Percentiles rank a stretch among this genome's conserved stretches.
phyloP scores from a whole-genome alignment of 2,888 invertebrate species.

The Nymphalis c-album region DNA sequence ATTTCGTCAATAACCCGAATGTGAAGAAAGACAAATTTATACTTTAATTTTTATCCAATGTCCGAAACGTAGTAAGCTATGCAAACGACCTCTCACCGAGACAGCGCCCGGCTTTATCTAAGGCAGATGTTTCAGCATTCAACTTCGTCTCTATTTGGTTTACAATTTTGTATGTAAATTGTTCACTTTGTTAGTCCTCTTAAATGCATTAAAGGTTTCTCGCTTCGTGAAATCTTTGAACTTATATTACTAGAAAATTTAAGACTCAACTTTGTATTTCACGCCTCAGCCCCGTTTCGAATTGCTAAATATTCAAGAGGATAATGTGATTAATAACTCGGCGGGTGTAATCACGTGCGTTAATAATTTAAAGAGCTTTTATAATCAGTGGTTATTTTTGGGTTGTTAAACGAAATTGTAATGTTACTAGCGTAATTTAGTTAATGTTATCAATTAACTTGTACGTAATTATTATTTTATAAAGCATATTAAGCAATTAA shows the following conservation, averaged over 20 bases:
- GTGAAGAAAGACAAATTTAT: conserved; percentile 1
- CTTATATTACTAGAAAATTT: conserved; percentile 34
- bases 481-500: too few relatives aligned
- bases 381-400: too few relatives aligned
- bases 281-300: conserved; percentile 33
- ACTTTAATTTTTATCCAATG: conserved; percentile 12
- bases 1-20: background rate
- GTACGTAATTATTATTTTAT: too few relatives aligned
- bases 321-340: conserved; percentile 10
- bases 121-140: conserved; percentile 29
- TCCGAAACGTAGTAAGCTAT: conserved; percentile 24
- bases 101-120: conserved; percentile 13
- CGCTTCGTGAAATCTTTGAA: conserved; percentile 32
- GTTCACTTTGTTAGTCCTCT: conserved; percentile 24
- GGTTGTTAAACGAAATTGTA: too few relatives aligned
- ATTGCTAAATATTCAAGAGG: conserved; percentile 16
- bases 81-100: conserved; percentile 26
- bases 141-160: conserved; percentile 30
- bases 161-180: conserved; percentile 35
- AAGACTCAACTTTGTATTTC: conserved; percentile 30
- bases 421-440: too few relatives aligned
- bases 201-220: conserved; percentile 31
- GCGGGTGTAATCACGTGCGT: background rate
- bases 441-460: too few relatives aligned
- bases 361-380: background rate